Conservation (phyloP, 1,140 invertebrate genomes). For the Ceratitis capitata region DNA sequence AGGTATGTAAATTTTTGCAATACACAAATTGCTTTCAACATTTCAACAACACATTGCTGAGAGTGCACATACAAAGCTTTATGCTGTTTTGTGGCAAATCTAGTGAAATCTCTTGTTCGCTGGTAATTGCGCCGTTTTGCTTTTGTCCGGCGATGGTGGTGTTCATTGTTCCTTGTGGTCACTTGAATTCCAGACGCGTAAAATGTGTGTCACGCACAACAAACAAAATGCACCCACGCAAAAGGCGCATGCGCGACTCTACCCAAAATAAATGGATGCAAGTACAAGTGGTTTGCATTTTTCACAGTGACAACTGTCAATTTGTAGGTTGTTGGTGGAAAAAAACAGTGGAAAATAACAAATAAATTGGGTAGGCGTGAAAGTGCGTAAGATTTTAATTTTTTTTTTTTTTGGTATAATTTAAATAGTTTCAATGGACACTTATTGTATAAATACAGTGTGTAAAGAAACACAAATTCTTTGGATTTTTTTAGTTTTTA, state of each 20-base stretch:
- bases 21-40: background rate
- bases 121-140: background rate
- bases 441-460: background rate
- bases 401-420: background rate
- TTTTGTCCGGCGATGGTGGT: background rate
- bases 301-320: background rate
- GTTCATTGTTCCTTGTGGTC: background rate
- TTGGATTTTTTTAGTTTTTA: too few species aligned
- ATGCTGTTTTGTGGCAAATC: background rate
- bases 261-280: background rate
- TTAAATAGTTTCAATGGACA: background rate
- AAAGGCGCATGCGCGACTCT: background rate
- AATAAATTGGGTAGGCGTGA: background rate
- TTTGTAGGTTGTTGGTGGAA: background rate
- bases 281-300: background rate
- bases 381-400: background rate
- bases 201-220: slow-evolving; percentile 7
- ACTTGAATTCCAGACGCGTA: background rate
- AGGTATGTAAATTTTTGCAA: background rate
- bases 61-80: background rate
- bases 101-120: background rate
- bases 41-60: background rate
- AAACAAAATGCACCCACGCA: background rate
- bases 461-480: too few species aligned
- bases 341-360: background rate